phyloP scores from a whole-genome alignment of 2,113 vertebrate genomes.

The Platichthys stellatus region DNA sequence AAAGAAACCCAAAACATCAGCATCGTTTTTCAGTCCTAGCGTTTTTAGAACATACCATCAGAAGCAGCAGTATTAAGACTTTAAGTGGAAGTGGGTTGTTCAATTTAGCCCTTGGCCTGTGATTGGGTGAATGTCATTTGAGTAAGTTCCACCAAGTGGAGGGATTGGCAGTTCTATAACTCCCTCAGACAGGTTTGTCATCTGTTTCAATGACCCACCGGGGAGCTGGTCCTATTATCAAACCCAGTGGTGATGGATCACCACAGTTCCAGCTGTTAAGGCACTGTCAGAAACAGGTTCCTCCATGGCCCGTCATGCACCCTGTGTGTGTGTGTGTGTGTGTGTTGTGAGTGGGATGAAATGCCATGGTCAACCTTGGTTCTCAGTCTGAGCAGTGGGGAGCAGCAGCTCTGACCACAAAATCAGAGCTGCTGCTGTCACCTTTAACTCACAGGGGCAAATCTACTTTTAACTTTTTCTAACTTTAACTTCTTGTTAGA shows the following conservation, averaged over 20 bases:
- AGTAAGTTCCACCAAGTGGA: constrained; percentile 49
- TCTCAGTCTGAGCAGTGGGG: constrained; percentile 22
- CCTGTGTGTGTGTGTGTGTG: constrained; percentile 12
- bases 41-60: constrained; percentile 46
- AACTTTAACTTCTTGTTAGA: neutral
- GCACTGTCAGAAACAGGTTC: constrained; percentile 70
- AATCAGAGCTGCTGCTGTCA: constrained; percentile 19
- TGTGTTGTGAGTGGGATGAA: constrained; percentile 9
- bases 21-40: constrained; percentile 37
- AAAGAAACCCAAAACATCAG: neutral
- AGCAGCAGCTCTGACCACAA: neutral
- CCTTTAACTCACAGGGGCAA: constrained; percentile 19
- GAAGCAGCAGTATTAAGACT: constrained; percentile 23
- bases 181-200: constrained; percentile 80
- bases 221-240: constrained; percentile 76
- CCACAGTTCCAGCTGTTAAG: constrained; percentile 76
- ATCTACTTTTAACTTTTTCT: neutral
- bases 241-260: constrained; percentile 78
- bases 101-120: constrained; percentile 50
- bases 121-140: constrained; percentile 64
- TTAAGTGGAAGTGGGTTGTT: constrained; percentile 42
- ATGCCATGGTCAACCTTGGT: constrained; percentile 52
- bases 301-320: constrained; percentile 61
- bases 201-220: constrained; percentile 78
- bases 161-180: constrained; percentile 77